Base-by-base conservation (phyloP, 2,888 invertebrate species). In the Lampropteryx suffumata region DNA sequence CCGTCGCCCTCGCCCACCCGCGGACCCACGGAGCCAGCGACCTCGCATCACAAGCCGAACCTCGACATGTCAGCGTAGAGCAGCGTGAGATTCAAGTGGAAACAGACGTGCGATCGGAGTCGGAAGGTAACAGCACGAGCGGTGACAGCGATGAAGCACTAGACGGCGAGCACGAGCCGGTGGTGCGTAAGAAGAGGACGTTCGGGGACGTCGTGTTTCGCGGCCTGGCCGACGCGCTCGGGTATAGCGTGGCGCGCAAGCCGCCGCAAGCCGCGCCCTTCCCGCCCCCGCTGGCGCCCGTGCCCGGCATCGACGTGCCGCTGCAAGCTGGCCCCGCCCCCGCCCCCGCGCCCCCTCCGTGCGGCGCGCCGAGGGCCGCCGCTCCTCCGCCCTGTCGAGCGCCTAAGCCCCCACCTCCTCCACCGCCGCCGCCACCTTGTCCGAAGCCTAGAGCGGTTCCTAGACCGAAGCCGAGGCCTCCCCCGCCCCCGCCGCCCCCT, bases 151-250 rank as follows among this genome's bases (percentile, higher is more conserved):
- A 67, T 33, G 47, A 70, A 33, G 67, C 70, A 14, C 55, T 65
- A 36, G 78, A 80, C 42, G 76, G 71, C 2, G 76, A 79, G 8
- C 78, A 79, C 47, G 84, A 79, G 36, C 81, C 85, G 7, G 69
- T 90, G 24, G 85, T 90, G 37, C 71, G 91, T n/a, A 83, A 82
- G 73, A 91, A 91, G 64, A 69, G 91, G 44, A 91, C 90, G 0
- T 90, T 91, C 62, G 90, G 91, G 5, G 89, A 91, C 45, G 73
- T 90, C 55, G 88, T 91, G 67, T 91, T 91, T 62, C 72, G 89
- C 47, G 91, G 91, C 1, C 66, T 91, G n/a, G 91, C 91, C 6
- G 90, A 90, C 55, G 90, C 84, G 50, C 74, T 91, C 11, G 91
- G 91, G 1, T 91, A 90, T 65, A 78, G 65, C 55, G 82, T 91